Base-by-base conservation (phyloP, 2,797 vertebrate species). In the Lates japonicus region DNA sequence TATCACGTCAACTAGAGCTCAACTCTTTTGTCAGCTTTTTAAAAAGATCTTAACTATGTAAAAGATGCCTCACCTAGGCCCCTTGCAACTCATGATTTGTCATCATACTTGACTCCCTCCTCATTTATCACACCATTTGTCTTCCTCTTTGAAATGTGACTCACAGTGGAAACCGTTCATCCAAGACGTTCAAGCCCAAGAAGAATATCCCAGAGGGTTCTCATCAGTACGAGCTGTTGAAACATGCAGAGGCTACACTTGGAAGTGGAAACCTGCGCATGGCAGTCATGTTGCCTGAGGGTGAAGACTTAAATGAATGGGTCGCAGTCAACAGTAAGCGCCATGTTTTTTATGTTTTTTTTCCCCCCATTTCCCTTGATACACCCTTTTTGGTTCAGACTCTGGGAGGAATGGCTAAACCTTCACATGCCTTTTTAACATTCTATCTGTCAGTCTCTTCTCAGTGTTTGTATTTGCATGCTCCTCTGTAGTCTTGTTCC, bases 181-280 rank as follows among this genome's bases (percentile, higher is more conserved):
- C 97, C 82, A 98, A 97, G 96, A 99, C 98, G 1, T 99, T 99
- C 95, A 99, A 99, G 91, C 98, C 98, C 90, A 99, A 99, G 96
- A 99, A 99, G 96, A 98, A 99, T 65, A 99, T 99, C 93, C 98
- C 98, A 0, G 98, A 99, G 91, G 98, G 98, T 19, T 99, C 98
- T 52, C 98, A 99, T 74, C 98, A 99, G 90, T 99, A 99, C 3
- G 98, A 99, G 92, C 95, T 99, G 93, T 95, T 99, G 80, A 99
- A 99, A 89, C 98, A 99, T 75, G 98, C 98, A 0, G 98, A 99
- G 93, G 98, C 98, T 62, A 99, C 98, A 0, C 95, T 99, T 46
- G 98, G 98, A 25, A 99, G 98, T 31, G 98, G 98, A 64, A 99
- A 99, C 81, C 95, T 99, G 29, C 97, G 98, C 11, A 98, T 98